phyloP scores from a whole-genome alignment of 2,113 vertebrate species.

The Oreotrochilus melanogaster region DNA sequence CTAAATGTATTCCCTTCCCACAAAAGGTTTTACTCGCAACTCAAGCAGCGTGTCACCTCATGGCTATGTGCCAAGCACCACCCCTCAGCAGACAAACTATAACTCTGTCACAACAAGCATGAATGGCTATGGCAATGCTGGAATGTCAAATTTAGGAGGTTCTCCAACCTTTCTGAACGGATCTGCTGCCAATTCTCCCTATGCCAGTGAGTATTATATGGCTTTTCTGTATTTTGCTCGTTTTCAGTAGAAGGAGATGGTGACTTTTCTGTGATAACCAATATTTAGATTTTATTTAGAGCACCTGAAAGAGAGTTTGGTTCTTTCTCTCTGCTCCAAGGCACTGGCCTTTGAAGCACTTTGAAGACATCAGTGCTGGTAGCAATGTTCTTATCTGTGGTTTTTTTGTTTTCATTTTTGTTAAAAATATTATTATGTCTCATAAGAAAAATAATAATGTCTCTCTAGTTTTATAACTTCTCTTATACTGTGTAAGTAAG shows the following conservation, averaged over 20 bases:
- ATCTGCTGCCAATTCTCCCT: constrained; percentile 97
- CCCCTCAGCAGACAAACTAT: constrained; percentile 96
- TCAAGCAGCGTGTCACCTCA: constrained; percentile 98
- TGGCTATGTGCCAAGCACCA: constrained; percentile 96
- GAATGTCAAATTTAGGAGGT: constrained; percentile 96
- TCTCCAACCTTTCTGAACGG: constrained; percentile 98
- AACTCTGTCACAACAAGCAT: constrained; percentile 96
- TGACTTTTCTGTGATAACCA: not conserved
- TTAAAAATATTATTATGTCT: not conserved
- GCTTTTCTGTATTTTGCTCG: not conserved
- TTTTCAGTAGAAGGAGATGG: not conserved
- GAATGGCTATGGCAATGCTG: constrained; percentile 94
- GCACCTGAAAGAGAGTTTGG: not conserved
- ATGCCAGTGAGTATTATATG: constrained; percentile 90
- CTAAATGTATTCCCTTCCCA: constrained; percentile 27
- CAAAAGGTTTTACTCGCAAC: constrained; percentile 94
- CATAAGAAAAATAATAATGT: not conserved
- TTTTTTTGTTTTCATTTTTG: not conserved
- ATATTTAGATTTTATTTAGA: not conserved
- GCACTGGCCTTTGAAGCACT: not conserved
- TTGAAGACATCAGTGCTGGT: not conserved
- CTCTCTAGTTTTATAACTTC: not conserved
- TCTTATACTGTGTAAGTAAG: not conserved
- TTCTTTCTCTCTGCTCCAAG: not conserved
- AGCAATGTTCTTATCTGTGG: not conserved